Conservation (phyloP, 2,113 vertebrate species). For the Tenebrosternarchus preto region DNA sequence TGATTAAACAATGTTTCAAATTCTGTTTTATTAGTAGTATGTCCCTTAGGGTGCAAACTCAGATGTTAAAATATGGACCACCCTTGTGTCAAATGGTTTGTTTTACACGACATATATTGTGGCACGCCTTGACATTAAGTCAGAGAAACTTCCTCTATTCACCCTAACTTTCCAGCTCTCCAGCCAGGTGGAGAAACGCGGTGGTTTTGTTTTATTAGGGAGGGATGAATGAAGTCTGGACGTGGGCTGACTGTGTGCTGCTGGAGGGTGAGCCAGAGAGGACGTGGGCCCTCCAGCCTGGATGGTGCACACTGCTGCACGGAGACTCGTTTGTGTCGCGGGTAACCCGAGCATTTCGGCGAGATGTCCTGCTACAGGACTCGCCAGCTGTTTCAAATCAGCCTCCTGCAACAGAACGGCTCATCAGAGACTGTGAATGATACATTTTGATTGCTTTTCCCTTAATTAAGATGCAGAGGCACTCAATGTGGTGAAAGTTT, state of each 20-base stretch:
- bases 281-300: neutral
- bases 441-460: conserved; percentile 11
- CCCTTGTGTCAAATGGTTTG: neutral
- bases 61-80: conserved; percentile 27
- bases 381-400: conserved; percentile 38
- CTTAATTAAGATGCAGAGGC: neutral
- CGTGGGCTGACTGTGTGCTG: neutral
- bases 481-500: neutral
- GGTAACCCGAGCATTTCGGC: neutral
- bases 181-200: neutral
- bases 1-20: conserved; percentile 62
- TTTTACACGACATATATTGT: neutral
- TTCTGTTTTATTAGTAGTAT: conserved; percentile 45
- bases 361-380: neutral
- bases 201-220: conserved; percentile 16
- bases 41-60: conserved; percentile 22
- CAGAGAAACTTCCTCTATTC: neutral
- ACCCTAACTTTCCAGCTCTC: conserved; percentile 3
- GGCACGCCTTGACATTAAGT: neutral
- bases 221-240: conserved; percentile 5
- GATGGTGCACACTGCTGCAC: neutral
- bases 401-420: neutral
- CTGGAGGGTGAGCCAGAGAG: neutral
- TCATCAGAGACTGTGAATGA: neutral
- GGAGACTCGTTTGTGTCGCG: neutral